Evolutionary conservation across 1,140 invertebrate genomes (phyloP).

Genomic region (Eueides isabella): DNA sequence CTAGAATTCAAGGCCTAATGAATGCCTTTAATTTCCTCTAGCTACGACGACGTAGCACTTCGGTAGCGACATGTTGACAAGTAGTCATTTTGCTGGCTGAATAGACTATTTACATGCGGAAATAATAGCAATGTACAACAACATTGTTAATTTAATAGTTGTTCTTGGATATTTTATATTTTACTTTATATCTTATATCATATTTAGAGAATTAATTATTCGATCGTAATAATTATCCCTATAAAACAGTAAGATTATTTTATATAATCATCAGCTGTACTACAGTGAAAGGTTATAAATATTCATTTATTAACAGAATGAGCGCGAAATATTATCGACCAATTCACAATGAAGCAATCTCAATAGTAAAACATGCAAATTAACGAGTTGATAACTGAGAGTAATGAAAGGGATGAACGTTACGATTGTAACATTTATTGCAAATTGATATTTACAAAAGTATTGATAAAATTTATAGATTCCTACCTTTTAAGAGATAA

Average conservation of each 20-base stretch:
- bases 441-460: constrained; percentile 7
- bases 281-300: constrained; percentile 1
- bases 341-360: constrained; percentile 31
- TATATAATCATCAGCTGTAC: not conserved
- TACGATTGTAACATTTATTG: constrained; percentile 15
- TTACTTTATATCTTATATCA: no score
- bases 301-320: constrained; percentile 20
- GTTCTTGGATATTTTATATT: not conserved
- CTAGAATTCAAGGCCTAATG: constrained; percentile 10
- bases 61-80: constrained; percentile 12
- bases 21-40: constrained; percentile 10
- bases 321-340: constrained; percentile 30
- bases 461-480: not conserved
- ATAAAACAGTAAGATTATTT: not conserved
- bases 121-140: constrained; percentile 1
- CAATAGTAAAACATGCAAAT: constrained; percentile 36
- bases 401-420: constrained; percentile 20
- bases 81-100: constrained; percentile 9
- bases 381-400: constrained; percentile 29
- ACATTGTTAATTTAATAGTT: constrained; percentile 1
- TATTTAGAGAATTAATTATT: not conserved
- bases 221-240: not conserved
- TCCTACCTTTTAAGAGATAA: not conserved
- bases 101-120: constrained; percentile 5
- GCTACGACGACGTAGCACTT: constrained; percentile 12